These are phyloP conservation scores for Abscondita cerata DNA, from an alignment of 2,888 invertebrate genomes.

Conservation along the genomic window DNA sequence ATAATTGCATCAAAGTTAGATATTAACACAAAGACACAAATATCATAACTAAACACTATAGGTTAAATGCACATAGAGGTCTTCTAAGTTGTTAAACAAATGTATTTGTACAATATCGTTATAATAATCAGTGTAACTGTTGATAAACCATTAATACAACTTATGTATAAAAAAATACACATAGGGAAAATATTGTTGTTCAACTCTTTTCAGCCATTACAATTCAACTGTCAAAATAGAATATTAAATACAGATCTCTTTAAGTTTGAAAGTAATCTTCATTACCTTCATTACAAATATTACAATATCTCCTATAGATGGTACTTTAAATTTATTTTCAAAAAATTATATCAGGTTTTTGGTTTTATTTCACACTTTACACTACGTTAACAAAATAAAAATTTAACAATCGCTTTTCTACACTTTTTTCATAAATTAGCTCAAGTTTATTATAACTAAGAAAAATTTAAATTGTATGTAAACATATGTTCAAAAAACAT, in stretches of 20 bases:
- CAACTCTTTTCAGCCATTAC: constrained; percentile 59
- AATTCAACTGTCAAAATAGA: constrained; percentile 40
- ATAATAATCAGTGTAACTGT: not conserved
- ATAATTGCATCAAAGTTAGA: constrained; percentile 34
- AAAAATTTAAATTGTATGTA: no score
- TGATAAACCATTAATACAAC: constrained; percentile 46
- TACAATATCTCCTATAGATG: no score
- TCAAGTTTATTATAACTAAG: no score
- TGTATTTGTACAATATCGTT: not conserved
- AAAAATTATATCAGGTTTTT: no score
- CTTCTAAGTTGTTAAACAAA: not conserved
- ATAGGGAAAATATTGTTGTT: constrained; percentile 58
- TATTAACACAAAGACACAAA: constrained; percentile 51
- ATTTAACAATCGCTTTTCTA: no score
- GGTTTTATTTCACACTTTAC: no score
- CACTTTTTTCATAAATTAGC: no score
- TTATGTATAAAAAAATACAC: constrained; percentile 48
- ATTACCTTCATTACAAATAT: not conserved
- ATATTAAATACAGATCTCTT: not conserved
- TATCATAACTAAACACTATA: constrained; percentile 48
- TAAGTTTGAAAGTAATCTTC: not conserved
- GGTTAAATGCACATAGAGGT: constrained; percentile 45
- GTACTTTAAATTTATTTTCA: no score
- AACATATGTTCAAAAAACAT: no score
- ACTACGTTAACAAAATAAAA: no score